These are phyloP conservation scores for Synergus umbraculus DNA, from an alignment of 2,888 invertebrate species.

Conservation along the genomic window DNA sequence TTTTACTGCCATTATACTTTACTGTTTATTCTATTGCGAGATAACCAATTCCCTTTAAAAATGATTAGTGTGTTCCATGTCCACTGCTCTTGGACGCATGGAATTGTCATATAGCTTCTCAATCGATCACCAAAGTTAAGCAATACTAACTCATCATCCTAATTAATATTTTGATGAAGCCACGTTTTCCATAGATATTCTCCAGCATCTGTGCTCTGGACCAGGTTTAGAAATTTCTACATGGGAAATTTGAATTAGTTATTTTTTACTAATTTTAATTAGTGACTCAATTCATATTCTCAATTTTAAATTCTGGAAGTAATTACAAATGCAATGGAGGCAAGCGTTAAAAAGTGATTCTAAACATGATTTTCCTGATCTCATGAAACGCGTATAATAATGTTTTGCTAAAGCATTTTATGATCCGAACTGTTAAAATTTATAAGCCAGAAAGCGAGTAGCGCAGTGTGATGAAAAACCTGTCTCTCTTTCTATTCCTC, in stretches of 20 bases:
- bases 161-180: too few species aligned
- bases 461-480: constrained; percentile 7
- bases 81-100: too few species aligned
- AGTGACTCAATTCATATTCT: too few species aligned
- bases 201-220: too few species aligned
- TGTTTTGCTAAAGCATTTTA: constrained; percentile 6
- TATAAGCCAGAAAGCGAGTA: constrained; percentile 19
- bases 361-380: constrained; percentile 30
- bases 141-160: too few species aligned
- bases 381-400: not conserved
- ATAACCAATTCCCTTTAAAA: not conserved
- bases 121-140: too few species aligned
- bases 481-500: constrained; percentile 31
- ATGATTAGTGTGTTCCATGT: not conserved
- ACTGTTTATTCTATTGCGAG: not conserved
- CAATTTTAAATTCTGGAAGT: too few species aligned
- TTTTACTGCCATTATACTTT: constrained; percentile 10
- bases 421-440: constrained; percentile 30
- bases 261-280: too few species aligned
- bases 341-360: constrained; percentile 21
- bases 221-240: too few species aligned
- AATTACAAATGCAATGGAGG: not conserved
- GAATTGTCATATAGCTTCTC: too few species aligned
- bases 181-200: too few species aligned
- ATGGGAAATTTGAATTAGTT: too few species aligned